phyloP scores from a whole-genome alignment of 2,797 vertebrate species.

The Sus cebifrons region DNA sequence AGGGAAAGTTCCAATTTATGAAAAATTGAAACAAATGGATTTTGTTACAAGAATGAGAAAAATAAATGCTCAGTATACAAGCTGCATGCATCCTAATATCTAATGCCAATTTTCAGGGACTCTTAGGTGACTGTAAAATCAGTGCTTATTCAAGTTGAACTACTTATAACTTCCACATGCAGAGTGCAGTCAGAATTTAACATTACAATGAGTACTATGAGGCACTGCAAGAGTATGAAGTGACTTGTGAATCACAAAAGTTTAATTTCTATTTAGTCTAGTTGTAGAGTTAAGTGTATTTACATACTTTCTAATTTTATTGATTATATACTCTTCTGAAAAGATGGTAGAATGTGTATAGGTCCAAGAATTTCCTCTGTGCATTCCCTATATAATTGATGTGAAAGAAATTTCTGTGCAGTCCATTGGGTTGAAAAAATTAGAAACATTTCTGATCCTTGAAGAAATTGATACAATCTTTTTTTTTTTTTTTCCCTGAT shows the following conservation, averaged over 20 bases:
- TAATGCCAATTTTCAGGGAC: background rate
- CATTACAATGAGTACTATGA: background rate
- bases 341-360: conserved; percentile 28
- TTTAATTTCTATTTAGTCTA: conserved; percentile 20
- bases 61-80: background rate
- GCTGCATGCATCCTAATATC: background rate
- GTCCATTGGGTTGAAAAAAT: background rate
- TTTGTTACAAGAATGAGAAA: conserved; percentile 39
- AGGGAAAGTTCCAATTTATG: conserved; percentile 59
- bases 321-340: background rate
- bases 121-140: background rate
- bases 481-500: background rate
- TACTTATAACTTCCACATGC: background rate
- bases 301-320: conserved; percentile 32
- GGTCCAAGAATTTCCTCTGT: background rate
- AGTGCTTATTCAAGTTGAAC: background rate
- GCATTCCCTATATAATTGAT: background rate
- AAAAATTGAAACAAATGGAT: conserved; percentile 40
- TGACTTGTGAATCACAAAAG: background rate
- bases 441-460: conserved; percentile 8
- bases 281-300: background rate
- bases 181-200: background rate
- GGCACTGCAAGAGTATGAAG: background rate
- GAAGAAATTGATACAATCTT: background rate
- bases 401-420: background rate